Evolutionary conservation across 2,888 invertebrate genomes (phyloP).

Genomic region (Hedya salicella): DNA sequence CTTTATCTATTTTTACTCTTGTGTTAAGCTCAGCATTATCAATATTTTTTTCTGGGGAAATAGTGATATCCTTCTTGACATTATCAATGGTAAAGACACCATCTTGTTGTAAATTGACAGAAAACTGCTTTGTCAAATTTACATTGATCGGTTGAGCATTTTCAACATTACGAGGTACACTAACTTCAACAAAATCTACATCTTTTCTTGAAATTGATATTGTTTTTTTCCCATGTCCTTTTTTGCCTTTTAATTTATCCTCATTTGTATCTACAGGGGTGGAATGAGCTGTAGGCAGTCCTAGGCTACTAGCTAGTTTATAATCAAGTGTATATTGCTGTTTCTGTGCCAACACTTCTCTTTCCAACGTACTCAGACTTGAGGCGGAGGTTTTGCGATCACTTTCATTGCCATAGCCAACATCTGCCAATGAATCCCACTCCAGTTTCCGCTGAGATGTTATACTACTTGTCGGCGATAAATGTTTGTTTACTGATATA

Average conservation of each 20-base stretch:
- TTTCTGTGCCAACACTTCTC: conserved; percentile 80
- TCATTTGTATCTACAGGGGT: conserved; percentile 76
- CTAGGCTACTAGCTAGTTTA: conserved; percentile 63
- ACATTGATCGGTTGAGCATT: conserved; percentile 71
- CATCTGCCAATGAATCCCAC: conserved; percentile 95
- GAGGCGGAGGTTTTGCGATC: conserved; percentile 79
- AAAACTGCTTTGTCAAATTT: conserved; percentile 78
- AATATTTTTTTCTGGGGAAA: conserved; percentile 62
- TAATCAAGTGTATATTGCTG: conserved; percentile 78
- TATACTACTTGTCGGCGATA: conserved; percentile 90
- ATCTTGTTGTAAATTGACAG: conserved; percentile 76
- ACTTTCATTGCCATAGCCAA: conserved; percentile 89
- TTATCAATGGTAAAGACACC: conserved; percentile 68
- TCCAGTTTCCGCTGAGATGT: conserved; percentile 91
- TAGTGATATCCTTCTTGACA: conserved; percentile 60
- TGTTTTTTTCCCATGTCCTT: conserved; percentile 63
- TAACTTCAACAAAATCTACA: conserved; percentile 71
- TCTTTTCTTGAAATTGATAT: conserved; percentile 75
- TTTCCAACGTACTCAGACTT: conserved; percentile 86
- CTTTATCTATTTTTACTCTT: conserved; percentile 64
- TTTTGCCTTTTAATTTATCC: conserved; percentile 62
- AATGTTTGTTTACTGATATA: conserved; percentile 71
- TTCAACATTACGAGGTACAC: conserved; percentile 63
- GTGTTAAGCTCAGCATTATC: conserved; percentile 53
- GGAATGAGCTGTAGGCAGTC: conserved; percentile 82